These are phyloP conservation scores for Saturnia pavonia DNA, from an alignment of 2,888 invertebrate genomes.

Conservation along the genomic window DNA sequence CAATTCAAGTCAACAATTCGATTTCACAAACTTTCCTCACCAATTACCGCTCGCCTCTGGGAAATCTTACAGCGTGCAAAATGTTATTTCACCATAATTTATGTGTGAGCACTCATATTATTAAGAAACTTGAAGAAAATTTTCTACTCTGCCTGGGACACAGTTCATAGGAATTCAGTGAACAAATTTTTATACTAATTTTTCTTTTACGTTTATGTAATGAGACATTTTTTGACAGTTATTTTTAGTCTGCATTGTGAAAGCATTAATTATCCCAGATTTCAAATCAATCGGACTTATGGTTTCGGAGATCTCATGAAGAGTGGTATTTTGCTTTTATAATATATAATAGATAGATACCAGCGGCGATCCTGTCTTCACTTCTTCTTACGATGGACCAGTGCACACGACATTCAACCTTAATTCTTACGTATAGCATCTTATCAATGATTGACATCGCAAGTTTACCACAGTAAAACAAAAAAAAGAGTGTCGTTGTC, in stretches of 20 bases:
- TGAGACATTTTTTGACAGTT: neutral
- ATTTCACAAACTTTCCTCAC: slow-evolving; percentile 18
- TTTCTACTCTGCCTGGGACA: slow-evolving; percentile 27
- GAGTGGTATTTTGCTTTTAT: too few species aligned
- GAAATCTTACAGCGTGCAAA: slow-evolving; percentile 20
- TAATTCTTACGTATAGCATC: too few species aligned
- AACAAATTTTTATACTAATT: neutral
- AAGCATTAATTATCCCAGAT: too few species aligned
- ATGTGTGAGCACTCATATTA: slow-evolving; percentile 46
- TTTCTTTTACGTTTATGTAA: neutral
- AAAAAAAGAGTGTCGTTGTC: too few species aligned
- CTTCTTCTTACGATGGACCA: too few species aligned
- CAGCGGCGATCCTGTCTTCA: too few species aligned
- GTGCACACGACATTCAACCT: too few species aligned
- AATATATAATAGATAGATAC: too few species aligned
- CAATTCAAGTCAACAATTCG: slow-evolving; percentile 12
- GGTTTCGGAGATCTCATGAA: too few species aligned
- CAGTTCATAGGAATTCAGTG: slow-evolving; percentile 14
- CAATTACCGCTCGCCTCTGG: slow-evolving; percentile 20
- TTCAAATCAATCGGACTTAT: too few species aligned
- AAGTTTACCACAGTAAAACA: too few species aligned
- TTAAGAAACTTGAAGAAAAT: slow-evolving; percentile 47
- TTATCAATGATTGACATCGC: too few species aligned
- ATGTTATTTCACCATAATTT: slow-evolving; percentile 35
- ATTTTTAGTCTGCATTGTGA: neutral